Conservation (phyloP, 2,888 invertebrate species). For the Sthenelais limicola region DNA sequence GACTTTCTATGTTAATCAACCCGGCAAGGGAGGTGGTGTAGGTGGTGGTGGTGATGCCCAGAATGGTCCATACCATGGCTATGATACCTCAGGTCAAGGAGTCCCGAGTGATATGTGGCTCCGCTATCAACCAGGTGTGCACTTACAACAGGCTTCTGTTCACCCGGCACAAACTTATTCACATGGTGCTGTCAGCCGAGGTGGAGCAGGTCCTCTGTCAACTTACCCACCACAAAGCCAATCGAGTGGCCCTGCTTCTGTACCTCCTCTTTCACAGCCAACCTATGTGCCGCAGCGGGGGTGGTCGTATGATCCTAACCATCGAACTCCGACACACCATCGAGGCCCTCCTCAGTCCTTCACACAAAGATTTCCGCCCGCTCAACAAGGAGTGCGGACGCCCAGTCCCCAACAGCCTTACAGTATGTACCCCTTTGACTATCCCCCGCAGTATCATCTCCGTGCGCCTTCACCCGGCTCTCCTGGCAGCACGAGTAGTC, state of each 20-base stretch:
- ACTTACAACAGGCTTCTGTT: too few relatives aligned
- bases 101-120: too few relatives aligned
- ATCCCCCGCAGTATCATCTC: background rate
- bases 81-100: too few relatives aligned
- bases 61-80: too few relatives aligned
- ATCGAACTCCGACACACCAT: background rate
- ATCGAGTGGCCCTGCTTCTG: background rate
- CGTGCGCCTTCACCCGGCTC: slow-evolving; percentile 2
- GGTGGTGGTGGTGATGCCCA: too few relatives aligned
- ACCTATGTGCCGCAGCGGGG: background rate
- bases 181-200: background rate
- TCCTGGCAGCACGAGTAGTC: background rate
- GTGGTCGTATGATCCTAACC: slow-evolving; percentile 5
- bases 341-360: background rate
- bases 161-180: background rate
- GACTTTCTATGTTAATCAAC: too few relatives aligned
- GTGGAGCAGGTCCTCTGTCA: background rate
- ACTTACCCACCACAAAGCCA: background rate
- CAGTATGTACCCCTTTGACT: slow-evolving; percentile 6
- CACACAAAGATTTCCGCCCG: background rate
- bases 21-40: too few relatives aligned
- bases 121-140: too few relatives aligned
- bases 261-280: background rate
- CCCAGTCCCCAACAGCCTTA: slow-evolving; percentile 25
- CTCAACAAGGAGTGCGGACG: background rate